These are phyloP conservation scores for Lymantria monacha DNA, from an alignment of 2,888 invertebrate species.

Conservation along the genomic window DNA sequence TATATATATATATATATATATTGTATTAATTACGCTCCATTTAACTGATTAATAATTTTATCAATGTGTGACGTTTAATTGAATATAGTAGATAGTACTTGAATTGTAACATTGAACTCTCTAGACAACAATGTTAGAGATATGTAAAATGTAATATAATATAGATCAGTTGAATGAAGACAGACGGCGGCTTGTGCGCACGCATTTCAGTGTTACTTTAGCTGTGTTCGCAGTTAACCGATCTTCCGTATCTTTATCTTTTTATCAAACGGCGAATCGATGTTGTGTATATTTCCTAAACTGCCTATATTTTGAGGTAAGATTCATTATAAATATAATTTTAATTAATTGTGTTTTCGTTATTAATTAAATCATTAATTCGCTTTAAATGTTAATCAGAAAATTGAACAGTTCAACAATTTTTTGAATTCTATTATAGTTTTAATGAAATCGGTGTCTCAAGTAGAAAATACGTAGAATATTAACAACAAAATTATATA, in stretches of 20 bases:
- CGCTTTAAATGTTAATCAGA: too few species aligned
- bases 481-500: too few species aligned
- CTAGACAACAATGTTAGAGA: constrained; percentile 21
- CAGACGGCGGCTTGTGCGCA: constrained; percentile 23
- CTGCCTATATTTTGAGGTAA: constrained; percentile 38
- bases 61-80: constrained; percentile 15
- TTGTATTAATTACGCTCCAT: not conserved
- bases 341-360: not conserved
- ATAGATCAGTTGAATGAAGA: constrained; percentile 18
- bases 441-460: too few species aligned
- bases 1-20: too few species aligned
- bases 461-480: too few species aligned
- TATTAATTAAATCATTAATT: too few species aligned
- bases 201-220: constrained; percentile 35
- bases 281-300: constrained; percentile 34
- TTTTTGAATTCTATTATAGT: too few species aligned
- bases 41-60: constrained; percentile 7
- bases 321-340: constrained; percentile 11
- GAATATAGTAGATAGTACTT: constrained; percentile 14
- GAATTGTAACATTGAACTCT: constrained; percentile 37
- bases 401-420: too few species aligned
- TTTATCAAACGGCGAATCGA: constrained; percentile 26
- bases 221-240: constrained; percentile 39
- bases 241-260: constrained; percentile 21
- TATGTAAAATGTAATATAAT: constrained; percentile 22